Evolutionary conservation across 2,113 vertebrate genomes (phyloP).

Genomic region (Chamaea fasciata): DNA sequence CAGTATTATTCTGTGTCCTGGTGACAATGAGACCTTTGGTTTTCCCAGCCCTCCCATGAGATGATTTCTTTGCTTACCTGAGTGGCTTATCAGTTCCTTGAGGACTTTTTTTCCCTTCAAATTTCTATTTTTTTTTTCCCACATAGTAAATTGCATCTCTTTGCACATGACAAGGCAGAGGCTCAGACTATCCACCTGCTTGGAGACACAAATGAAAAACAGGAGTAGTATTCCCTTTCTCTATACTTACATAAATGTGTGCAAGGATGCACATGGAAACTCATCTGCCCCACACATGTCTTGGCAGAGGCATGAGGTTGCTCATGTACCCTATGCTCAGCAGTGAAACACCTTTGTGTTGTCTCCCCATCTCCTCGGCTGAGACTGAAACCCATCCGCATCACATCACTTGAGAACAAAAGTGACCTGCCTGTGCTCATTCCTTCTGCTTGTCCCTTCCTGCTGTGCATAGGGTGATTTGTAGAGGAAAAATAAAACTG

Average conservation of each 20-base stretch:
- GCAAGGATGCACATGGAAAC: not conserved
- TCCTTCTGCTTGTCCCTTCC: not conserved
- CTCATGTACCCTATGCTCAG: accelerated
- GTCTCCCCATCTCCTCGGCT: not conserved
- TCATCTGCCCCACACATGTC: not conserved
- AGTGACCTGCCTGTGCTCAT: not conserved
- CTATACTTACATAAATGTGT: not conserved
- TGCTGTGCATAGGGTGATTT: not conserved
- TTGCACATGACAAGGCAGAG: not conserved
- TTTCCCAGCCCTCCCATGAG: not conserved
- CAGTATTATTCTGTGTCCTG: not conserved
- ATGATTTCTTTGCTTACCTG: slow-evolving; percentile 1
- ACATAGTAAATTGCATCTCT: not conserved
- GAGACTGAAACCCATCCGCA: not conserved
- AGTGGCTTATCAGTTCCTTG: not conserved
- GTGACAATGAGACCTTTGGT: not conserved
- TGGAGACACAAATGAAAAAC: not conserved
- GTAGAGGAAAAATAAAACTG: not conserved
- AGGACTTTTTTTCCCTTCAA: accelerated
- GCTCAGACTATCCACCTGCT: not conserved
- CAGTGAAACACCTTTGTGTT: not conserved
- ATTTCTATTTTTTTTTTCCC: not conserved
- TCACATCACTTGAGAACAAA: not conserved
- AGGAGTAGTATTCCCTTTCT: not conserved
- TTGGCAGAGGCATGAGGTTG: not conserved